Evolutionary conservation across 2,797 vertebrate genomes (phyloP).

Genomic region (Fundulus diaphanus): DNA sequence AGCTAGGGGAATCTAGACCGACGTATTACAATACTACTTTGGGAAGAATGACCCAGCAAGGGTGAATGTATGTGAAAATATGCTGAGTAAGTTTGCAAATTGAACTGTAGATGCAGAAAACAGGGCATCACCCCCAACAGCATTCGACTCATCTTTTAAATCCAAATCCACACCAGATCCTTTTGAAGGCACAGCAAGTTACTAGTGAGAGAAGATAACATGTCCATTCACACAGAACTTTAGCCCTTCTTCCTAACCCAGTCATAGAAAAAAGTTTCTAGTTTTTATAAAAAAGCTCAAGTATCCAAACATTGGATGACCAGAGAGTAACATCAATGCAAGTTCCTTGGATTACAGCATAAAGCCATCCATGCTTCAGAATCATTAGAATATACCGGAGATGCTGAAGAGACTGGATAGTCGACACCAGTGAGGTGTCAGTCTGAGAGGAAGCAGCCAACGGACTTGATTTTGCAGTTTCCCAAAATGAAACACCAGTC

Average conservation of each 20-base stretch:
- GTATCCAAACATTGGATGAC: neutral
- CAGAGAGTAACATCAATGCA: neutral
- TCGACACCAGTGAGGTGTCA: neutral
- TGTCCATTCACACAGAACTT: neutral
- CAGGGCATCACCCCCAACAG: neutral
- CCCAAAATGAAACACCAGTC: neutral
- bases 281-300: too few relatives aligned
- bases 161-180: neutral
- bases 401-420: too few relatives aligned
- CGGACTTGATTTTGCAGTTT: neutral
- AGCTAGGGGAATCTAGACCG: neutral
- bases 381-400: neutral
- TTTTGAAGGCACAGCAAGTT: neutral
- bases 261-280: neutral
- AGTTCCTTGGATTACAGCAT: neutral
- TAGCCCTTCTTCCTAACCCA: neutral
- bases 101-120: neutral
- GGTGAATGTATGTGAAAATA: neutral
- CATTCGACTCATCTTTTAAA: neutral
- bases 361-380: neutral
- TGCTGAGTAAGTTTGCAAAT: neutral
- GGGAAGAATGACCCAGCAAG: neutral
- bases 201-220: neutral
- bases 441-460: neutral
- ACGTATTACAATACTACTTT: neutral